Evolutionary conservation across 2,888 invertebrate species (phyloP).

Genomic region (Xestia c-nigrum): DNA sequence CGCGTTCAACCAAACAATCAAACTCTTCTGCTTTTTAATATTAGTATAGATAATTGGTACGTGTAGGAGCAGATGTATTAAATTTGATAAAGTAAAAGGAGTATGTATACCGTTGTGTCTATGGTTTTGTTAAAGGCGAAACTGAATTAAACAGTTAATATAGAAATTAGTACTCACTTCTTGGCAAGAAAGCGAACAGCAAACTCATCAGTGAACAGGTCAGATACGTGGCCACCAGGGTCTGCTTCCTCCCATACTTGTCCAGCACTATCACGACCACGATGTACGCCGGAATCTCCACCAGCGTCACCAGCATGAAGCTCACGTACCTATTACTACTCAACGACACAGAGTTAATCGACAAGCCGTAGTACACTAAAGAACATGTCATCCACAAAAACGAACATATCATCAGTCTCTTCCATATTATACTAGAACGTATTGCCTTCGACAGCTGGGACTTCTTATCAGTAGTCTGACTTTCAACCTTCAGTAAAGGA

Average conservation of each 20-base stretch:
- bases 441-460: slow-evolving; percentile 88
- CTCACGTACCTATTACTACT: slow-evolving; percentile 94
- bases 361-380: slow-evolving; percentile 95
- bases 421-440: slow-evolving; percentile 90
- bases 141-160: not conserved
- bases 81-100: not conserved
- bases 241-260: slow-evolving; percentile 92
- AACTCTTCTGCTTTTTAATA: too few relatives aligned
- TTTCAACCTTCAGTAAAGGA: slow-evolving; percentile 80
- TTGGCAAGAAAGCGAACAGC: slow-evolving; percentile 91
- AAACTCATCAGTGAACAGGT: slow-evolving; percentile 91
- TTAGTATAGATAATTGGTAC: not conserved
- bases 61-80: not conserved
- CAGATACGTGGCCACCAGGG: slow-evolving; percentile 91
- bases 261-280: slow-evolving; percentile 92
- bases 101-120: not conserved
- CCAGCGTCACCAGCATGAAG: slow-evolving; percentile 92
- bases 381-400: slow-evolving; percentile 95
- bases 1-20: too few relatives aligned
- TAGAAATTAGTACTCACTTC: slow-evolving; percentile 82
- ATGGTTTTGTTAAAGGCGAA: too few relatives aligned
- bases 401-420: slow-evolving; percentile 92
- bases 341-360: slow-evolving; percentile 94
- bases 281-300: slow-evolving; percentile 94
- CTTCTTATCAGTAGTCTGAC: slow-evolving; percentile 80